Conservation (phyloP, 2,888 invertebrate species). For the Agapostemon virescens region DNA sequence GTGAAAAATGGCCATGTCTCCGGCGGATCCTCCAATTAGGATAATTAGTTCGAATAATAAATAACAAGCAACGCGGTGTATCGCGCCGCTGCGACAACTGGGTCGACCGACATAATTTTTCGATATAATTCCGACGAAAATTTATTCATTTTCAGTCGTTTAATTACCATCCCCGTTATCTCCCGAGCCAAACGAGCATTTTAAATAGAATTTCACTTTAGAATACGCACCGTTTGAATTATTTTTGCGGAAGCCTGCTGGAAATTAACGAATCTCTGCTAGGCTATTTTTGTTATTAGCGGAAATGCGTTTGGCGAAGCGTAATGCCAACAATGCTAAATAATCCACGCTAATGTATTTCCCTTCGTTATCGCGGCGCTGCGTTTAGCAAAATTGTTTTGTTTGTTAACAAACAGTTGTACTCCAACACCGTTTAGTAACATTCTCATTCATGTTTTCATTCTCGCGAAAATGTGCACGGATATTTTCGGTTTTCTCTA, state of each 20-base stretch:
- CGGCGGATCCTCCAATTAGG: constrained; percentile 21
- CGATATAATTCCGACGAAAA: neutral
- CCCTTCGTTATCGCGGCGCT: too few relatives aligned
- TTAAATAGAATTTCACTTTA: neutral
- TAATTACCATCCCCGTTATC: neutral
- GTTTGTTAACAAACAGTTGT: neutral
- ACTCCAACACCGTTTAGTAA: neutral
- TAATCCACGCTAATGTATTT: neutral
- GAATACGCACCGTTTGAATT: neutral
- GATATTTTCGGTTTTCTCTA: neutral
- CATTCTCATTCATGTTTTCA: neutral
- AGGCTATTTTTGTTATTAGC: neutral
- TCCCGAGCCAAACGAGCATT: neutral
- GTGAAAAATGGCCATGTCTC: neutral
- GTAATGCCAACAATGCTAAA: neutral
- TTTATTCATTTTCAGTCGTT: neutral
- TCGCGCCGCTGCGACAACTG: neutral
- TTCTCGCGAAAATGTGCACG: neutral
- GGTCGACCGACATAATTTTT: neutral
- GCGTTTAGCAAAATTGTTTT: neutral
- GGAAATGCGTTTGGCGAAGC: neutral
- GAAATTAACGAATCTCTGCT: neutral
- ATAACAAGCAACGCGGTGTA: constrained; percentile 1
- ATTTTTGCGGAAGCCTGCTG: neutral
- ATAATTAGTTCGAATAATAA: constrained; percentile 17